Evolutionary conservation across 1,140 invertebrate genomes (phyloP), one percentile per base, ranked within the genome.

Genomic region (Nymphalis io): DNA sequence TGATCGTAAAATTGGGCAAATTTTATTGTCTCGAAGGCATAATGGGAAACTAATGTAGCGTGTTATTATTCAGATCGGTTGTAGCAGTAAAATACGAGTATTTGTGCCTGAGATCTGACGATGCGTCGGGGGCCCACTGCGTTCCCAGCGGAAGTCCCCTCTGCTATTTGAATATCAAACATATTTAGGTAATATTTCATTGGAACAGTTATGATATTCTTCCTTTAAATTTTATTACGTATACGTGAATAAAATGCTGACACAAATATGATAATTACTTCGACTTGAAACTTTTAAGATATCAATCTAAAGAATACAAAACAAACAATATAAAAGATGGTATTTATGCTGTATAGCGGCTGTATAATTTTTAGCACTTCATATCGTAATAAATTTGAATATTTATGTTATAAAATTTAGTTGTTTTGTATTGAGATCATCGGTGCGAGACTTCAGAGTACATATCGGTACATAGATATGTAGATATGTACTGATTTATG

Each of bases 31-130:
- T 89, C 85, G 88, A 83, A 89, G 86, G 82, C 83, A 91, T 91
- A 91, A 91, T 91, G 89, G 88, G 88, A 91, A 91, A 89, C 89
- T 91, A 91, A 91, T 91, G 89, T 91, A 89, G 80, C 89, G 88
- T 91, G 89, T 90, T 89, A 91, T 91, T 91, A 90, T 91, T 90
- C 89, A 91, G 87, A 88, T 89, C 81, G 84, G 82, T 82, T 83
- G 85, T 84, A 89, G 89, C 86, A 80, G 85, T 90, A 90, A 89
- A 89, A 88, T 90, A 88, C 84, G 84, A 81, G 79, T 85, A 73
- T 84, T 85, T 82, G 84, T 79, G 81, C 72, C 77, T 77, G 80
- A 81, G 78, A 74, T 76, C 67, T 65, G 75, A 68, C 78, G 73
- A 65, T 78, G 78, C 76, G 77, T 64, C 74, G 72, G 68, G 69